phyloP scores from a whole-genome alignment of 2,113 vertebrate genomes.

The Vireo altiloquus region DNA sequence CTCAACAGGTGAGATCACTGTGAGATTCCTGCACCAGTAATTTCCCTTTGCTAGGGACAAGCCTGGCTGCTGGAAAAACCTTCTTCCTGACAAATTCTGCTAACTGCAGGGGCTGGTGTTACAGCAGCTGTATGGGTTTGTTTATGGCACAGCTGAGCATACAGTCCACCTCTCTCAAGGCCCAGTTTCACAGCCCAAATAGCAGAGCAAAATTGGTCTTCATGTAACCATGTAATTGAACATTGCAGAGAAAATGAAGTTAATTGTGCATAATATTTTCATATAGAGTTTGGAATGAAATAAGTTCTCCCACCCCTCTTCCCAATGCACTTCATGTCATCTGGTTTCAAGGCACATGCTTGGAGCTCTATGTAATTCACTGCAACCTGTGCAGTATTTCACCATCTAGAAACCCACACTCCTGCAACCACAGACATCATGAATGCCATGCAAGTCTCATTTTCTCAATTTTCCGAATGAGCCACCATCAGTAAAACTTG shows the following conservation, averaged over 20 bases:
- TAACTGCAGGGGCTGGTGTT: neutral
- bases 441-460: neutral
- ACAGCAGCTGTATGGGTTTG: neutral
- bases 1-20: accelerated
- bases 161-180: slow-evolving; percentile 28
- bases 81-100: neutral
- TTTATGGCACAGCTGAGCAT: slow-evolving; percentile 39
- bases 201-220: slow-evolving; percentile 26
- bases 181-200: slow-evolving; percentile 4
- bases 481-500: neutral
- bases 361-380: neutral
- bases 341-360: neutral
- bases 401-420: neutral
- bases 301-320: slow-evolving; percentile 12
- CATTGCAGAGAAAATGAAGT: slow-evolving; percentile 48
- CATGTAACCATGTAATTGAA: slow-evolving; percentile 55
- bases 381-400: neutral
- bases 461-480: neutral
- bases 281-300: neutral
- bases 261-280: slow-evolving; percentile 59
- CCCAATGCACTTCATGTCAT: neutral
- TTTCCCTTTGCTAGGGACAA: neutral
- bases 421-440: neutral
- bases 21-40: neutral
- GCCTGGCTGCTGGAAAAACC: neutral